Evolutionary conservation across 2,888 invertebrate species (phyloP), one percentile per base, ranked within the genome.

Genomic region (Horisme vitalbata): DNA sequence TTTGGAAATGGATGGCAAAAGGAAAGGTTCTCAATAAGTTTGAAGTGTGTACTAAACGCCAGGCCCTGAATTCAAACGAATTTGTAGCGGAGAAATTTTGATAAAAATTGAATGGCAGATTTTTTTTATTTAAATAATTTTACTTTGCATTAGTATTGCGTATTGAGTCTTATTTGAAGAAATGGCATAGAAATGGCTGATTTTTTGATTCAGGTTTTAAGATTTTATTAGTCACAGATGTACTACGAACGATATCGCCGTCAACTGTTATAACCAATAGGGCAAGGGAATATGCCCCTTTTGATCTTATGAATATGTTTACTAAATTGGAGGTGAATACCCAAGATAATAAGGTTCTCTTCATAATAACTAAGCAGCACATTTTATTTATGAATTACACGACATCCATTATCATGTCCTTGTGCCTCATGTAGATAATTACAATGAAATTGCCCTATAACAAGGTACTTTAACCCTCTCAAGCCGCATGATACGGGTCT

Each of bases 381-480:
- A 39, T 57, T 54, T 45, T 47, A 41, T 55, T 31, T 26, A 32
- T 30, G 37, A 43, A 35, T 43, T 32, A 39, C 47, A 41, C 26
- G 35, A 47, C 39, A 47, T 10, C 15, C 58, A 51, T 52, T 52
- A 50, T 31, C 57, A 43, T 45, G 32, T 47, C 51, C 35, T 53
- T 53, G 49, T 46, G 53, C 45, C 36, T 53, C 41, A 37, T 38
- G 50, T 63, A 44, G 39, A 65, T 66, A 69, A 73, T 69, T 72
- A 64, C 60, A 55, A 53, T 39, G 41, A 57, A 68, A 68, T 55
- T 65, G 59, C 59, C 57, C 55, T 55, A 57, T 65, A 72, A 69
- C 57, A 51, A 47, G 47, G 45, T 49, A 63, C 60, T 66, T 69
- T 64, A 65, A 68, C 67, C 66, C 68, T 66, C 64, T 64, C 54